A percentile compares a stretch with the other conserved stretches of the same genome.
phyloP scores from a whole-genome alignment of 2,888 invertebrate genomes.

The Busseola fusca region DNA sequence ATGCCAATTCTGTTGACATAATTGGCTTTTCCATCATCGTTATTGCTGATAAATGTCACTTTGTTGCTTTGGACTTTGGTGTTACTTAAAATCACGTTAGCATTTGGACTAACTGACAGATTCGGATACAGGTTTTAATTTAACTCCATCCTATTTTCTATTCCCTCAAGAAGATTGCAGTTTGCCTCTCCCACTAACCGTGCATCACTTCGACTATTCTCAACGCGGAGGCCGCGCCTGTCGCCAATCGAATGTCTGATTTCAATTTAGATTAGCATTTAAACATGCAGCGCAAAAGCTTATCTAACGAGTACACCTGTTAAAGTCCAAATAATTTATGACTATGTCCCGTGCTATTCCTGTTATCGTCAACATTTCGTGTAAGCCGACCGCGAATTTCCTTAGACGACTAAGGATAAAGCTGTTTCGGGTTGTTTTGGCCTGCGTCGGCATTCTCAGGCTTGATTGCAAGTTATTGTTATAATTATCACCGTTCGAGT shows the following conservation, averaged over 20 bases:
- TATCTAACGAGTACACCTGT: slow-evolving; percentile 88
- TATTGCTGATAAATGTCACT: background rate
- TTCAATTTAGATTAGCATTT: slow-evolving; percentile 87
- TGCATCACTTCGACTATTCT: slow-evolving; percentile 71
- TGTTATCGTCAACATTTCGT: slow-evolving; percentile 70
- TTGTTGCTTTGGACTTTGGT: background rate
- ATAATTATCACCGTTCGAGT: slow-evolving; percentile 39
- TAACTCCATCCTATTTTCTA: slow-evolving; percentile 9
- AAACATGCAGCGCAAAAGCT: slow-evolving; percentile 86
- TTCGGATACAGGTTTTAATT: slow-evolving; percentile 3
- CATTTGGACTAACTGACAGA: background rate
- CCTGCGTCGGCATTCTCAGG: slow-evolving; percentile 43
- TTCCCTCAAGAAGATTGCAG: slow-evolving; percentile 38
- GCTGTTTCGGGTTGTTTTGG: slow-evolving; percentile 50
- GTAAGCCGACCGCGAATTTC: slow-evolving; percentile 68
- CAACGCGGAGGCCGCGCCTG: slow-evolving; percentile 76
- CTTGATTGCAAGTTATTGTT: slow-evolving; percentile 61
- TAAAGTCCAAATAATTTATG: slow-evolving; percentile 86
- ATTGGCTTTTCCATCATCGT: background rate
- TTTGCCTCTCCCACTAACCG: slow-evolving; percentile 47
- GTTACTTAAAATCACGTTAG: background rate
- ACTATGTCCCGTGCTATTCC: slow-evolving; percentile 69
- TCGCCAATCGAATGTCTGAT: slow-evolving; percentile 88
- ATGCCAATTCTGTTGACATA: background rate
- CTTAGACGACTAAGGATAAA: slow-evolving; percentile 59